phyloP scores from a whole-genome alignment of 23 tunicate species.

The Clavelina lepadiformis region DNA sequence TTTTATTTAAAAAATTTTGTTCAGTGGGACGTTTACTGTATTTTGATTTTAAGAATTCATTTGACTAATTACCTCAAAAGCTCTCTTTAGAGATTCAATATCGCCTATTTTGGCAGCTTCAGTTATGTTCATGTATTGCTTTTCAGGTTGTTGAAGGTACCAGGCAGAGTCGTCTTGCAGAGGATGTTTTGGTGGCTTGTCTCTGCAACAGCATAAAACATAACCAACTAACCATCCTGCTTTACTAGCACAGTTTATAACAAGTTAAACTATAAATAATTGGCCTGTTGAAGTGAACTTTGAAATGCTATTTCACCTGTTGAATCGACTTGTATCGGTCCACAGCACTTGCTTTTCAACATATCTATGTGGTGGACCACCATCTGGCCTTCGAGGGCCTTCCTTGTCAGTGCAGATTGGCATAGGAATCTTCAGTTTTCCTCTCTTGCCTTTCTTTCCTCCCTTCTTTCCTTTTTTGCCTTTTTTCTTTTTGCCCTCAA shows the following conservation, averaged over 20 bases:
- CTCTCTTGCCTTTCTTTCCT: slow-evolving; percentile 68
- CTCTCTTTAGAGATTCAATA: slow-evolving; percentile 44
- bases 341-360: slow-evolving; percentile 77
- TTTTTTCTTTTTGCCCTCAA: slow-evolving; percentile 65
- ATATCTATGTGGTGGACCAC: slow-evolving; percentile 83
- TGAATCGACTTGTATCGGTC: slow-evolving; percentile 79
- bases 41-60: neutral
- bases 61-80: slow-evolving; percentile 49
- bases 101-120: slow-evolving; percentile 83
- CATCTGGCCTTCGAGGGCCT: slow-evolving; percentile 82
- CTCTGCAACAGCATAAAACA: slow-evolving; percentile 24
- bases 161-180: slow-evolving; percentile 90
- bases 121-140: slow-evolving; percentile 71
- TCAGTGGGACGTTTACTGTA: neutral
- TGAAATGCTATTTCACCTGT: slow-evolving; percentile 26
- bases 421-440: slow-evolving; percentile 73
- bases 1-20: neutral
- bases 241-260: too few relatives aligned
- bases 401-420: slow-evolving; percentile 75
- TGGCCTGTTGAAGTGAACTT: neutral
- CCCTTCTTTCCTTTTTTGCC: slow-evolving; percentile 33
- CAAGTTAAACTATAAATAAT: neutral
- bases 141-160: slow-evolving; percentile 87
- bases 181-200: slow-evolving; percentile 74
- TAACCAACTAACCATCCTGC: neutral